A percentile compares a stretch with the other conserved stretches of the same genome.
phyloP scores from a whole-genome alignment of 2,113 vertebrate genomes.

The Lucifuga dentata region DNA sequence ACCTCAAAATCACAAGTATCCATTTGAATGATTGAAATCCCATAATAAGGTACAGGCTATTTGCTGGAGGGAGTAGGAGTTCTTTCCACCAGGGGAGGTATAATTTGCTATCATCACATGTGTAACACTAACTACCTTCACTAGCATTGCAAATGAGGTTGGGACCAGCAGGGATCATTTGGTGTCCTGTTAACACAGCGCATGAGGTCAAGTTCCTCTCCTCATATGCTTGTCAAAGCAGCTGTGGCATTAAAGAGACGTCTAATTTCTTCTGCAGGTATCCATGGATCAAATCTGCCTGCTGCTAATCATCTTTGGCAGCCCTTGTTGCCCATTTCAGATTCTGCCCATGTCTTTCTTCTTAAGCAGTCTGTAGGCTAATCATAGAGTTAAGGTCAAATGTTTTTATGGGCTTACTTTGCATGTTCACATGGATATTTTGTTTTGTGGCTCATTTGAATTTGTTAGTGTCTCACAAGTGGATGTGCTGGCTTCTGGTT shows the following conservation, averaged over 20 bases:
- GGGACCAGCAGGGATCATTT: slow-evolving; percentile 40
- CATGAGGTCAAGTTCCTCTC: slow-evolving; percentile 64
- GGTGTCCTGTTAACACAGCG: slow-evolving; percentile 67
- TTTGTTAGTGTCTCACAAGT: slow-evolving; percentile 10
- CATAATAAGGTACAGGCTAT: slow-evolving; percentile 16
- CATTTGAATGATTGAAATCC: slow-evolving; percentile 67
- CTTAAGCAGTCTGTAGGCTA: slow-evolving; percentile 28
- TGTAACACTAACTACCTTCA: slow-evolving; percentile 69
- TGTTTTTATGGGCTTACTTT: slow-evolving; percentile 45
- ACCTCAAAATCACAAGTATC: slow-evolving; percentile 61
- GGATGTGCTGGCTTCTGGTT: slow-evolving; percentile 27
- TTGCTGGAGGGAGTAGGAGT: slow-evolving; percentile 20
- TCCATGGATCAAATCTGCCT: slow-evolving; percentile 37
- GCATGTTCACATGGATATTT: slow-evolving; percentile 35
- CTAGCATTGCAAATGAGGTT: slow-evolving; percentile 62
- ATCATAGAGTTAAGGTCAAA: slow-evolving; percentile 42
- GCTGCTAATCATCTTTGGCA: slow-evolving; percentile 47
- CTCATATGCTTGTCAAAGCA: slow-evolving; percentile 45
- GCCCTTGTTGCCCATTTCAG: slow-evolving; percentile 29
- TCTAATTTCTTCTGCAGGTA: slow-evolving; percentile 57
- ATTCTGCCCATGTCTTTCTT: slow-evolving; percentile 41
- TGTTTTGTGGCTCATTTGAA: slow-evolving; percentile 11
- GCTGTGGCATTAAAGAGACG: slow-evolving; percentile 41
- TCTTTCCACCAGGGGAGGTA: slow-evolving; percentile 42
- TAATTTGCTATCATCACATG: slow-evolving; percentile 48